Evolutionary conservation across 2,888 invertebrate species (phyloP), one percentile per base, ranked within the genome.

Genomic region (Ectemnius cavifrons): DNA sequence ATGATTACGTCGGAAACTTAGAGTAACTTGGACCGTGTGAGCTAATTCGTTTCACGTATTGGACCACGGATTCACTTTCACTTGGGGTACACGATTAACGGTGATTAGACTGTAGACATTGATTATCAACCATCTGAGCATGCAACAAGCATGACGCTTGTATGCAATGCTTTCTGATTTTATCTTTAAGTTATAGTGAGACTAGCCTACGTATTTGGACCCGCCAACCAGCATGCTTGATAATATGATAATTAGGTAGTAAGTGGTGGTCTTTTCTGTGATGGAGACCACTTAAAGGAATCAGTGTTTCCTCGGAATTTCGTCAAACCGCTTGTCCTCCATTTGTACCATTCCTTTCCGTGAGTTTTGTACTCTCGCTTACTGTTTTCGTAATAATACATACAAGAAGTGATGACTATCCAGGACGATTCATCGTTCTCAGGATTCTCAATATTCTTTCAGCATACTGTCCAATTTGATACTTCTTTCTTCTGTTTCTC

Each of bases 171-270:
- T 56, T 37, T 37, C 8, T 37, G 37, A 37, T 11, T 37, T 37
- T 37, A 37, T 37, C 23, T 23, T 23, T 23, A 23, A 23, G 62
- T 66, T 68, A 71, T 82, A 84, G 85, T 85, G 88, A 87, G 84
- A 87, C 88, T 89, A 89, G 86, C 83, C 90, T 90, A 90, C 89
- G 86, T 90, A 88, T 86, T 91, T 91, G 91, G 91, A 90, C 91
- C 90, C 91, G 87, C 89, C 89, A 91, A 91, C 90, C 90, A 91
- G 90, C 90, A 84, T 88, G 63, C 76, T 84, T 80, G 79, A 80
- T 85, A 81, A 77, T 86, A 84, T 83, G 70, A 75, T 83, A 83
- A 78, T 73, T 81, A 73, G 73, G 63, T 80, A 68, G 75, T 72
- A 78, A 68, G 63, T 63, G 65, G 59, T n/a, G 49, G 27, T 14